Conservation (phyloP, 2,888 invertebrate genomes). For the Torymus auratus region DNA sequence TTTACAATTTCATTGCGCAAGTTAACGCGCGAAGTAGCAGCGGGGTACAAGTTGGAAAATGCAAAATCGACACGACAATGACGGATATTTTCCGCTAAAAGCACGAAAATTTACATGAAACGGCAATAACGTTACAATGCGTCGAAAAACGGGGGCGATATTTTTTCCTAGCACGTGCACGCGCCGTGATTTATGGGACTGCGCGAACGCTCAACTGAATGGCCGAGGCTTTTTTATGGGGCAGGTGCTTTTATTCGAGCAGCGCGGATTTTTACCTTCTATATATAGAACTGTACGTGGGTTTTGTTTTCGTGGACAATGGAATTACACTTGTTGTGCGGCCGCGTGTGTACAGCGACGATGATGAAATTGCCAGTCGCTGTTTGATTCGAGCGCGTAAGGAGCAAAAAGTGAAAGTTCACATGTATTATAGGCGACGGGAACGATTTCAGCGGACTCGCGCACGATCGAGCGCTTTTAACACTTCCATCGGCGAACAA, state of each 20-base stretch:
- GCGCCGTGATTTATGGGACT: too few species aligned
- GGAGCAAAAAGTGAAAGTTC: conserved; percentile 41
- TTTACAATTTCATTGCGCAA: too few species aligned
- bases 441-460: not conserved
- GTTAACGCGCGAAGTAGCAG: too few species aligned
- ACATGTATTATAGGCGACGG: not conserved
- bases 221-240: conserved; percentile 4
- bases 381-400: conserved; percentile 12
- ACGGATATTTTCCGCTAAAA: too few species aligned
- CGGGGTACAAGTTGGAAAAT: too few species aligned
- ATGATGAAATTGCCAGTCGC: conserved; percentile 32
- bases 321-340: conserved; percentile 39
- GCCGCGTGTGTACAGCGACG: not conserved
- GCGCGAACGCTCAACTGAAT: not conserved
- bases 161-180: too few species aligned
- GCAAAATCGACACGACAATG: too few species aligned
- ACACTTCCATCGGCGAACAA: conserved; percentile 20
- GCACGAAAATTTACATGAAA: too few species aligned
- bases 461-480: conserved; percentile 19
- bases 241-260: conserved; percentile 34
- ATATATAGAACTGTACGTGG: not conserved
- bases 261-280: too few species aligned
- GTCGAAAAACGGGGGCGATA: too few species aligned
- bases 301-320: conserved; percentile 45
- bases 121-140: too few species aligned